Conservation (phyloP, 2,888 invertebrate species). For the Eristalis intricaria region DNA sequence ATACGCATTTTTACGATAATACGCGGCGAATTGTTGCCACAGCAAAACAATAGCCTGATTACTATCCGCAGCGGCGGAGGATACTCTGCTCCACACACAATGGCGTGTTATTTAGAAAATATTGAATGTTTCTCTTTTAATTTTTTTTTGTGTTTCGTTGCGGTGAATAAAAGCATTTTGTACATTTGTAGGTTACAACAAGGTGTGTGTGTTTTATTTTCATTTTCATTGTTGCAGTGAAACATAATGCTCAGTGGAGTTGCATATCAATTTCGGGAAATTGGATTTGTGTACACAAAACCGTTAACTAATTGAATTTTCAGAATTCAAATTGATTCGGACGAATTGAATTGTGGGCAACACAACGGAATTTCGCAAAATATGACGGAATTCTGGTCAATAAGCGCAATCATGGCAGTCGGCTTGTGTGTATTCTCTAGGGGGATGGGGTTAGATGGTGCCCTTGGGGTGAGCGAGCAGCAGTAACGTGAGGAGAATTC, state of each 20-base stretch:
- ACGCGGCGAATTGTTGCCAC: background rate
- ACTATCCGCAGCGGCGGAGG: background rate
- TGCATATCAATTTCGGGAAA: constrained; percentile 6
- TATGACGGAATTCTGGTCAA: background rate
- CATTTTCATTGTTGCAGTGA: background rate
- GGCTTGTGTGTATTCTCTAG: background rate
- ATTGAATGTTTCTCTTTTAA: background rate
- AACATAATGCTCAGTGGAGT: background rate
- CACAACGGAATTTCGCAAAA: background rate
- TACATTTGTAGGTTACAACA: background rate
- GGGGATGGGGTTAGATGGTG: background rate
- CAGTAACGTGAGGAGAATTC: background rate
- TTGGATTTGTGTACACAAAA: background rate
- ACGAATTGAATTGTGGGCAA: background rate
- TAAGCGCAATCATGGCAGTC: background rate
- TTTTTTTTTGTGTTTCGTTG: background rate
- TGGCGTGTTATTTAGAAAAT: constrained; percentile 1
- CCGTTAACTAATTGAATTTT: constrained; percentile 4
- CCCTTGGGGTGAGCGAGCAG: background rate
- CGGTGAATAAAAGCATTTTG: too few species aligned
- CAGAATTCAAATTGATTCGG: background rate
- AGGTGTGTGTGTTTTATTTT: background rate
- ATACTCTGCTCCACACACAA: background rate
- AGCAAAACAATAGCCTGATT: background rate
- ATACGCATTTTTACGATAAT: background rate